Evolutionary conservation across 30 jellyfish, hydroid and myxozoan genomes (phyloP).

Genomic region (Turritopsis rubra): DNA sequence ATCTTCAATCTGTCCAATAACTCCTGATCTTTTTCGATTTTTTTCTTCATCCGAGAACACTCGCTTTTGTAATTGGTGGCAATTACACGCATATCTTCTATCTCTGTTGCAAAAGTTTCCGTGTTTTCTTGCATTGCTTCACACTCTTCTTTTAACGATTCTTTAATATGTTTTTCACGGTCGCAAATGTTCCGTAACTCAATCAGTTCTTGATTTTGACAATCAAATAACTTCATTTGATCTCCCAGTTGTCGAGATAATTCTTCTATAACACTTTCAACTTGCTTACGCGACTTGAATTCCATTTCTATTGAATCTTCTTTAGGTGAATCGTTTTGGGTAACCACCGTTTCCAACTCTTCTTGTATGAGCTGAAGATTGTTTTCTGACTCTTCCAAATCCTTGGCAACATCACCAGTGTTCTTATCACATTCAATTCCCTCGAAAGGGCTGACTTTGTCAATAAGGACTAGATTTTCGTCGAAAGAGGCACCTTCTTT

Average conservation of each 20-base stretch:
- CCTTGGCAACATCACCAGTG: background rate
- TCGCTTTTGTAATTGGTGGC: slow-evolving; percentile 24
- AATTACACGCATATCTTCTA: slow-evolving; percentile 16
- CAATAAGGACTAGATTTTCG: slow-evolving; percentile 25
- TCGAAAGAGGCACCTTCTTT: slow-evolving; percentile 24
- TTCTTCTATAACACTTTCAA: slow-evolving; percentile 16
- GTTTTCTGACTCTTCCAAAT: background rate
- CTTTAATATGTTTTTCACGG: slow-evolving; percentile 11
- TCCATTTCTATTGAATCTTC: background rate
- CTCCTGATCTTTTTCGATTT: slow-evolving; percentile 14
- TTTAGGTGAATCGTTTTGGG: slow-evolving; percentile 1
- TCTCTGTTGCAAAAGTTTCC: slow-evolving; percentile 15
- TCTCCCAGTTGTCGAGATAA: slow-evolving; percentile 16
- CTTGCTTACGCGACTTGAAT: background rate
- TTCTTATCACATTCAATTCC: background rate
- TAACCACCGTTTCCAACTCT: background rate
- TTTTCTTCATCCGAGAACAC: background rate
- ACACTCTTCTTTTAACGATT: slow-evolving; percentile 14
- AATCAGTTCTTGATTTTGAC: slow-evolving; percentile 16
- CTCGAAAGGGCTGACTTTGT: slow-evolving; percentile 11
- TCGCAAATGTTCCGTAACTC: background rate
- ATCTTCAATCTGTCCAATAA: background rate
- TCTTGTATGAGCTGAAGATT: background rate
- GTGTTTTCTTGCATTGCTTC: slow-evolving; percentile 19
- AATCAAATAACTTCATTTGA: slow-evolving; percentile 17